A percentile compares a stretch with the other conserved stretches of the same genome.
Conservation (phyloP, 35 echinoderm and acorn worm genomes). For the Heliocidaris tuberculata region DNA sequence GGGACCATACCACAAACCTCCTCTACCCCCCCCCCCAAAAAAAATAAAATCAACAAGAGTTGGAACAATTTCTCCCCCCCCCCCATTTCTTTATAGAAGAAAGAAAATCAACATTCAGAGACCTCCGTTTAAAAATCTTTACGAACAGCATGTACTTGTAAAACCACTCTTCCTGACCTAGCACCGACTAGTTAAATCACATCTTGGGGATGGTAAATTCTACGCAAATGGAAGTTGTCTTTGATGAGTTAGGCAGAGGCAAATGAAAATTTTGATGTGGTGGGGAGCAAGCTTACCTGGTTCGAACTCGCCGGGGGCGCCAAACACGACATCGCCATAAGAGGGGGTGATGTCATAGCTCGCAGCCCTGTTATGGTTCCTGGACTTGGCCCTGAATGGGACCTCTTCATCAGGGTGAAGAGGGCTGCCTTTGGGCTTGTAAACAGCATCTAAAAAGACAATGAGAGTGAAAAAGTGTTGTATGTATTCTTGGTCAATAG, state of each 20-base stretch:
- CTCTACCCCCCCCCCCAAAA: too few relatives aligned
- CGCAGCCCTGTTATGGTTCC: slow-evolving; percentile 68
- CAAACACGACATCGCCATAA: slow-evolving; percentile 84
- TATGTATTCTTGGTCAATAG: not conserved
- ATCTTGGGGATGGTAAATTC: not conserved
- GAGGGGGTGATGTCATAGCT: slow-evolving; percentile 84
- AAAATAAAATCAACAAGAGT: too few relatives aligned
- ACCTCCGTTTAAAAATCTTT: too few relatives aligned
- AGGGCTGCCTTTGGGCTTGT: slow-evolving; percentile 17
- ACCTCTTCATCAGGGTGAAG: slow-evolving; percentile 70
- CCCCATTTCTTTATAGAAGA: too few relatives aligned
- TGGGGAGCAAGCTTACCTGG: not conserved
- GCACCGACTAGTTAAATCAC: not conserved
- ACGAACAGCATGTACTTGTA: too few relatives aligned
- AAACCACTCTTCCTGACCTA: too few relatives aligned
- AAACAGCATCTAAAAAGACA: slow-evolving; percentile 55
- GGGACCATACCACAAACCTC: too few relatives aligned
- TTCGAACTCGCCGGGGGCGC: slow-evolving; percentile 30
- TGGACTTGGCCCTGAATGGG: slow-evolving; percentile 64
- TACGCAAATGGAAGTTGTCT: not conserved
- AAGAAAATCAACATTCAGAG: too few relatives aligned
- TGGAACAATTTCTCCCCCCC: too few relatives aligned
- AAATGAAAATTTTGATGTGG: not conserved
- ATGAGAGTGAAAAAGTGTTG: not conserved
- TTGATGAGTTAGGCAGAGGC: not conserved